phyloP scores from a whole-genome alignment of 2,888 invertebrate species.

The Rotaria magnacalcarata region DNA sequence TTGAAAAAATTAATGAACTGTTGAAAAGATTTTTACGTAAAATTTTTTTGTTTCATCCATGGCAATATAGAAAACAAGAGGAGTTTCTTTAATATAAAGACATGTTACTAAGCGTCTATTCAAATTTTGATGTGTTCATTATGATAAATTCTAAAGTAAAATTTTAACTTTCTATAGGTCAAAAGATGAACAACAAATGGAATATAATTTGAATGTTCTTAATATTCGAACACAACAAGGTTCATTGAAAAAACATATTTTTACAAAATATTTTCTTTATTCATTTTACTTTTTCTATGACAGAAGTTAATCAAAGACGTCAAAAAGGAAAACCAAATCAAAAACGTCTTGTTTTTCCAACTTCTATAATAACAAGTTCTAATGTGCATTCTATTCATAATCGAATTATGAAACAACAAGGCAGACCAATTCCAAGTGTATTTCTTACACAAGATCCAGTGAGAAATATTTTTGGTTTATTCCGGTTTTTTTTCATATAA shows the following conservation, averaged over 20 bases:
- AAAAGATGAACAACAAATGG: background rate
- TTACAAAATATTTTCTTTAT: too few species aligned
- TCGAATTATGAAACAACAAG: background rate
- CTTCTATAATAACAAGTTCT: background rate
- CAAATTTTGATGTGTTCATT: too few species aligned
- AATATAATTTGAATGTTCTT: background rate
- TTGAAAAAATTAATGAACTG: too few species aligned
- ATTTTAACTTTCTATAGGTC: background rate
- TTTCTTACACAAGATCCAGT: slow-evolving; percentile 43
- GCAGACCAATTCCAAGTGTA: slow-evolving; percentile 45
- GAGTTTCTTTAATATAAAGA: too few species aligned
- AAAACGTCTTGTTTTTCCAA: background rate
- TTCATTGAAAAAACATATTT: background rate
- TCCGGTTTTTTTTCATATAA: background rate
- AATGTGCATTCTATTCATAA: background rate
- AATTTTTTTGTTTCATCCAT: too few species aligned
- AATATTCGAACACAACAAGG: slow-evolving; percentile 24
- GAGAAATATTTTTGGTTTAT: background rate
- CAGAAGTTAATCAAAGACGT: background rate
- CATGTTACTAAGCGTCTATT: too few species aligned
- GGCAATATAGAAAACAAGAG: too few species aligned
- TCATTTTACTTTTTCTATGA: background rate
- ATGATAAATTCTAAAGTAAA: too few species aligned
- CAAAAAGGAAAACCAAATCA: background rate
- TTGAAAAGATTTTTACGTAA: too few species aligned